Evolutionary conservation across 1,140 invertebrate genomes (phyloP).

Genomic region (Chrysomallon squamiferum): DNA sequence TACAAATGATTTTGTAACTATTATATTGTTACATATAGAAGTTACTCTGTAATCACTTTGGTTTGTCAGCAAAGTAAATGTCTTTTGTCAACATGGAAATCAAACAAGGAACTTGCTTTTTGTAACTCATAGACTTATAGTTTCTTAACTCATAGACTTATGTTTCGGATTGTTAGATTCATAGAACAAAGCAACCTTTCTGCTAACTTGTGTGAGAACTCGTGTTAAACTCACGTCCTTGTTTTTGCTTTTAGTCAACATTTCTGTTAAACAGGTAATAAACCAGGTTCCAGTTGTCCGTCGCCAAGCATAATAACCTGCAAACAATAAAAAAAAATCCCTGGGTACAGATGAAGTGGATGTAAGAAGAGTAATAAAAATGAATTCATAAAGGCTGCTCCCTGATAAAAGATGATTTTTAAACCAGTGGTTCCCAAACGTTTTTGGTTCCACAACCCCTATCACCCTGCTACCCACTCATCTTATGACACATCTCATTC

Average conservation of each 20-base stretch:
- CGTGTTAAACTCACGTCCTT: not conserved
- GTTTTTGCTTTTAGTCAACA: not conserved
- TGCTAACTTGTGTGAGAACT: not conserved
- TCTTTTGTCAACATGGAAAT: not conserved
- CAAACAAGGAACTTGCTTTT: not conserved
- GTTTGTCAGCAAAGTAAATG: not conserved
- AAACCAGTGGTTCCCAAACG: too few species aligned
- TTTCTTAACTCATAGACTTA: not conserved
- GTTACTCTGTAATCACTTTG: too few species aligned
- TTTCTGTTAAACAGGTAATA: not conserved
- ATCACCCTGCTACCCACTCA: too few species aligned
- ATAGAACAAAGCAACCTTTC: too few species aligned
- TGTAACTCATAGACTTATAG: not conserved
- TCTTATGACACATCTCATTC: too few species aligned
- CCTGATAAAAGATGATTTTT: too few species aligned
- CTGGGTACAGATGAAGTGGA: constrained; percentile 79
- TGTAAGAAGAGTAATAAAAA: too few species aligned
- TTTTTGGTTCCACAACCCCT: too few species aligned
- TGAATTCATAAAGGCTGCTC: too few species aligned
- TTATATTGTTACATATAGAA: too few species aligned
- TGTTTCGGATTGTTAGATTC: too few species aligned
- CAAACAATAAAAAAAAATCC: constrained; percentile 91
- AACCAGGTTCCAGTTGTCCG: not conserved
- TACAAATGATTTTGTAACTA: too few species aligned
- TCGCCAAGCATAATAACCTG: constrained; percentile 77